A percentile compares a stretch with the other conserved stretches of the same genome.
phyloP scores from a whole-genome alignment of 64 coral and sea anemone genomes.

The Acropora tenuis region DNA sequence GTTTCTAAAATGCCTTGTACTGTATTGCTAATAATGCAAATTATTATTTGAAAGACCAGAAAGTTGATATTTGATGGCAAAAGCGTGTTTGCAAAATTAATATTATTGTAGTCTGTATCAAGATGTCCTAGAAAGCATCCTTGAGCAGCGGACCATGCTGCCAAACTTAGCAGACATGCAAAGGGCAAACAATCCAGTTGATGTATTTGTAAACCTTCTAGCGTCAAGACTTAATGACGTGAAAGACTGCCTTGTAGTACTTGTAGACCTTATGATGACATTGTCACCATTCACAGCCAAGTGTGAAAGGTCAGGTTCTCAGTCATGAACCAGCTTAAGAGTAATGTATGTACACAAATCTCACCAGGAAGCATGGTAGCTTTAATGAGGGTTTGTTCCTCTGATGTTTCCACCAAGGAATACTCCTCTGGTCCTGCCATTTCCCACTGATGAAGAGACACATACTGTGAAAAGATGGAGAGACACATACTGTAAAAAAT shows the following conservation, averaged over 20 bases:
- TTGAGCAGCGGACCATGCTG: conserved; percentile 2
- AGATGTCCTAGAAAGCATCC: not conserved
- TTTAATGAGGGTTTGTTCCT: conserved; percentile 16
- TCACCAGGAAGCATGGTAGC: not conserved
- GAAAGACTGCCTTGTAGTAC: not conserved
- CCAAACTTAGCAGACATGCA: not conserved
- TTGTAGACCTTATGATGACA: not conserved
- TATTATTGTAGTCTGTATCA: too few relatives aligned
- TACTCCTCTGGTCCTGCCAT: not conserved
- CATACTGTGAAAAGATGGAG: not conserved
- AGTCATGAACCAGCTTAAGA: conserved; percentile 6
- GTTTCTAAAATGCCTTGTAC: too few relatives aligned
- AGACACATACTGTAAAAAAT: not conserved
- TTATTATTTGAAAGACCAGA: too few relatives aligned
- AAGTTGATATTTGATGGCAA: too few relatives aligned
- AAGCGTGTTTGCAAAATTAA: too few relatives aligned
- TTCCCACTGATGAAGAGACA: conserved; percentile 8
- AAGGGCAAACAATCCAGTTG: conserved; percentile 8
- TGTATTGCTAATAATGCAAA: too few relatives aligned
- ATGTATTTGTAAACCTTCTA: not conserved
- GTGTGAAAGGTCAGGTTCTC: conserved; percentile 10
- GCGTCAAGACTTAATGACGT: not conserved
- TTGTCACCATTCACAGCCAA: conserved; percentile 26
- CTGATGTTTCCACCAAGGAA: conserved; percentile 22
- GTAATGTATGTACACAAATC: not conserved